phyloP scores from a whole-genome alignment of 2,888 invertebrate species.

The Cheilosia scutellata region DNA sequence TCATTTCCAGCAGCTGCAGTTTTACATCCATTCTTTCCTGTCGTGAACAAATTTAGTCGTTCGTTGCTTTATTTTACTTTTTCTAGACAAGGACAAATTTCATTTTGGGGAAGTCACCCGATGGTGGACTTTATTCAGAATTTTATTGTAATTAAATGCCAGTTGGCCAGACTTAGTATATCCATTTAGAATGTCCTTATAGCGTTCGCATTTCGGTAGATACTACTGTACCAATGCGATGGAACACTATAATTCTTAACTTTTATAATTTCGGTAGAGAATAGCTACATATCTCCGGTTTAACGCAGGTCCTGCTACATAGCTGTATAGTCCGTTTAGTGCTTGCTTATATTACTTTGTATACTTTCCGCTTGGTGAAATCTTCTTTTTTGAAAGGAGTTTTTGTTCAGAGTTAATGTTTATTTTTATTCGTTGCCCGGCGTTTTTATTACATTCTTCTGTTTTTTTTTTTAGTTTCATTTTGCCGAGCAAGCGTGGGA shows the following conservation, averaged over 20 bases:
- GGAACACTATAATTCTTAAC: constrained; percentile 39
- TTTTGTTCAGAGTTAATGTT: constrained; percentile 1
- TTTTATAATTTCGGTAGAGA: constrained; percentile 29
- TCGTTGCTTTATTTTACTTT: constrained; percentile 3
- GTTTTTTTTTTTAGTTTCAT: not conserved
- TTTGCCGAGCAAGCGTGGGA: not conserved
- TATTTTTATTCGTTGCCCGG: constrained; percentile 9
- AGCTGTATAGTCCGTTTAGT: constrained; percentile 7
- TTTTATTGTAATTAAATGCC: constrained; percentile 58
- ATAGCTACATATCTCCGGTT: constrained; percentile 10
- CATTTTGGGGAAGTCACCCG: constrained; percentile 26
- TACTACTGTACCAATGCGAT: constrained; percentile 24
- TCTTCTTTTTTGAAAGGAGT: not conserved
- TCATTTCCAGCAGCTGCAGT: constrained; percentile 4
- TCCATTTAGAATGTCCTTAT: constrained; percentile 21
- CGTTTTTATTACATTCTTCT: not conserved
- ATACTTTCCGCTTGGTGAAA: constrained; percentile 20
- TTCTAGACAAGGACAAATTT: constrained; percentile 20
- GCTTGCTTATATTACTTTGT: constrained; percentile 34
- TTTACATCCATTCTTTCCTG: constrained; percentile 16
- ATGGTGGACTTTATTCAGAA: constrained; percentile 16
- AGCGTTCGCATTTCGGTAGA: constrained; percentile 6
- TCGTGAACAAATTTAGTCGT: constrained; percentile 6
- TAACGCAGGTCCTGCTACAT: not conserved
- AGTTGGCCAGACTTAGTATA: constrained; percentile 35